phyloP scores from a whole-genome alignment of 2,888 invertebrate genomes.

The Neoaliturus tenellus region DNA sequence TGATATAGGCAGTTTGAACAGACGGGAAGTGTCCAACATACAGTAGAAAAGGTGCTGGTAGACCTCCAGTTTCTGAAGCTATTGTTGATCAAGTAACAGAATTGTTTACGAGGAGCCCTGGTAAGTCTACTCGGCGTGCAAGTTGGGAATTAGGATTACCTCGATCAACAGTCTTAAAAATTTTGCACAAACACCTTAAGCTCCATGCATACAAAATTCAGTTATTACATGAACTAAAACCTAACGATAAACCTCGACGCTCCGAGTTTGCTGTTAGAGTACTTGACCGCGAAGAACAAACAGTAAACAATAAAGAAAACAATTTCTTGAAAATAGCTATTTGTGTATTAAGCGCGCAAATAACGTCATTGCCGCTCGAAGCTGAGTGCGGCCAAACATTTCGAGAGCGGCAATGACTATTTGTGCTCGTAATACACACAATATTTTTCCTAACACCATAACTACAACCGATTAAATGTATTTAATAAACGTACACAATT shows the following conservation, averaged over 20 bases:
- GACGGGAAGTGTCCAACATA: conserved; percentile 39
- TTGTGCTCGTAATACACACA: no score
- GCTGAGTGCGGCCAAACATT: no score
- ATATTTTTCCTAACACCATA: no score
- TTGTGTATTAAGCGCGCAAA: no score
- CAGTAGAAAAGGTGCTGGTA: conserved; percentile 44
- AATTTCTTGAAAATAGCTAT: conserved; percentile 12
- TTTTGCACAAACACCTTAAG: conserved; percentile 25
- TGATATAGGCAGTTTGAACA: conserved; percentile 13
- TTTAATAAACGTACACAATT: no score
- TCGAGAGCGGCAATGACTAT: no score
- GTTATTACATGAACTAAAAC: neutral
- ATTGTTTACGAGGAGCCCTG: conserved; percentile 39
- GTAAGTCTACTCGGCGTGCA: conserved; percentile 22
- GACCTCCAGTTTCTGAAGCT: conserved; percentile 35
- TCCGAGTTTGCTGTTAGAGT: neutral
- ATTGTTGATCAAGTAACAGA: conserved; percentile 34
- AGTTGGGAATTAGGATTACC: conserved; percentile 31
- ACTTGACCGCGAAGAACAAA: conserved; percentile 21
- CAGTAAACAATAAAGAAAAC: neutral
- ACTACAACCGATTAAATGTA: no score
- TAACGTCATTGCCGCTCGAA: no score
- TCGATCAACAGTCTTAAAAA: conserved; percentile 14
- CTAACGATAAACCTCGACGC: conserved; percentile 13
- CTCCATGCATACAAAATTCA: conserved; percentile 33